These are phyloP conservation scores for Platygyra sinensis DNA, from an alignment of 64 coral and sea anemone genomes.

Conservation along the genomic window DNA sequence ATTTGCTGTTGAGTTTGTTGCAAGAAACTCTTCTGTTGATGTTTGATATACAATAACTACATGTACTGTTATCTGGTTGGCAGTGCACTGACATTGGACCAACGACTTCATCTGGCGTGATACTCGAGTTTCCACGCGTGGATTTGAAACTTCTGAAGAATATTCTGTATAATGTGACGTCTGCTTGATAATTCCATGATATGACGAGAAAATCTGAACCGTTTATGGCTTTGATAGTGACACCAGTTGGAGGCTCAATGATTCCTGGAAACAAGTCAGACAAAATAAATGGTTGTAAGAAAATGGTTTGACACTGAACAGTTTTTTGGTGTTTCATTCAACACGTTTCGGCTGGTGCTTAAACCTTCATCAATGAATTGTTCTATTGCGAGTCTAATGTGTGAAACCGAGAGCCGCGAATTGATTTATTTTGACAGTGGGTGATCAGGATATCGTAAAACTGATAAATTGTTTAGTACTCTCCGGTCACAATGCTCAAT, in stretches of 20 bases:
- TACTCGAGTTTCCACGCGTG: neutral
- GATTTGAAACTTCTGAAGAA: neutral
- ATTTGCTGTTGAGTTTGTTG: slow-evolving; percentile 11
- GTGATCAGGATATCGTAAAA: too few relatives aligned
- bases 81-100: slow-evolving; percentile 7
- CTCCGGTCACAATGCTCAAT: too few relatives aligned
- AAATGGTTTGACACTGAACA: too few relatives aligned
- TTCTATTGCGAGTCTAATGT: too few relatives aligned
- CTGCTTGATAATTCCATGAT: slow-evolving; percentile 20
- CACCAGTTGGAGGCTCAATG: neutral
- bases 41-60: slow-evolving; percentile 36
- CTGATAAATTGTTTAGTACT: too few relatives aligned
- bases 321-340: too few relatives aligned
- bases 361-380: too few relatives aligned
- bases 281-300: neutral
- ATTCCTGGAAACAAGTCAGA: neutral
- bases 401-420: too few relatives aligned
- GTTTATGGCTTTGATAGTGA: neutral
- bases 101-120: neutral
- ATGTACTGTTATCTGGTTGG: neutral
- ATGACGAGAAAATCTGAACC: slow-evolving; percentile 27
- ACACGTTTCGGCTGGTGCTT: too few relatives aligned
- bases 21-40: slow-evolving; percentile 5
- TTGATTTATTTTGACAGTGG: too few relatives aligned
- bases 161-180: slow-evolving; percentile 6